Base-by-base conservation (phyloP, 2,113 vertebrate species). In the Poecile atricapillus region DNA sequence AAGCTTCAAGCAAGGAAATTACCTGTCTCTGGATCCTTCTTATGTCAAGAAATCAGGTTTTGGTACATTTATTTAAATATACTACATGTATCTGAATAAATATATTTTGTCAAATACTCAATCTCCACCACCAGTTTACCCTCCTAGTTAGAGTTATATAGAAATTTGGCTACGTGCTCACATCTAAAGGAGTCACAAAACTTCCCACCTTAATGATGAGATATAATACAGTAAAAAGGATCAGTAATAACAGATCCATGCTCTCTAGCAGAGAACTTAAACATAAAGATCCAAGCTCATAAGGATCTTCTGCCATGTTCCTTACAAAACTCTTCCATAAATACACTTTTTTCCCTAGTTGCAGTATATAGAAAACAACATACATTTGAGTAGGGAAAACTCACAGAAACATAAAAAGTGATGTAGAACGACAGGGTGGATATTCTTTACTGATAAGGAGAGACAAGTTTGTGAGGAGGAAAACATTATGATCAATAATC, bases 261-360 rank as follows among this genome's bases (percentile, higher is more conserved):
- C 73, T 94, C 93, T 90, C 75, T 64, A 46, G 67, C 8, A 31
- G 68, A 60, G 37, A 91, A 77, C 25, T 84, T 82, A 83, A 95
- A 88, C 67, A 71, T 44, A 84, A 95, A 84, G 60, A 83, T 67
- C 68, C 50, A 68, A 50, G 50, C 55, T 77, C 63, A 86, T 87
- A 74, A 94, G 73, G 81, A 91, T 95, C 76, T 97, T 94, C 78
- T 70, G 46, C 64, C 39, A 44, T 19, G 9, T 89, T 95, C 92
- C 79, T 80, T 85, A 50, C 44, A 60, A 92, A 68, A 41, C 73
- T 87, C 74, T 82, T 93, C 83, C 33, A 14, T 39, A 70, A 94
- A 41, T 46, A 74, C 1, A 43, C 6, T 47, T 87, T 92, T 93
- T 73, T 50, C 1, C 80, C 65, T 44, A 23, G 24, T 77, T 79